phyloP scores from a whole-genome alignment of 2,797 vertebrate genomes.

The Lateolabrax maculatus region DNA sequence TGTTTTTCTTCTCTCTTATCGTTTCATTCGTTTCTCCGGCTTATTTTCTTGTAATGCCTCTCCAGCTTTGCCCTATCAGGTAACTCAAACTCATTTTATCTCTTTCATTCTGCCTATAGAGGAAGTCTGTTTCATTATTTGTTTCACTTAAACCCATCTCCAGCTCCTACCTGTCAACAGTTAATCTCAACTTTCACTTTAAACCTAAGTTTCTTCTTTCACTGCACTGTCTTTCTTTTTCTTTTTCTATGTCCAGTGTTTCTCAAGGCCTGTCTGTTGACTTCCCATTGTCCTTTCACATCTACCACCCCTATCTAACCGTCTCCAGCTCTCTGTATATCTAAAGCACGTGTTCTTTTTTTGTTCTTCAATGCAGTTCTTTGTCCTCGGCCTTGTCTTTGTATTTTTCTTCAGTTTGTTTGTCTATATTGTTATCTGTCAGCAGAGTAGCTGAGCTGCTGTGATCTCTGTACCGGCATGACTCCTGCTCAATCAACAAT shows the following conservation, averaged over 20 bases:
- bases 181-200: conserved; percentile 41
- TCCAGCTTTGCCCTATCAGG: conserved; percentile 11
- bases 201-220: conserved; percentile 26
- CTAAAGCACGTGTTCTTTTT: conserved; percentile 31
- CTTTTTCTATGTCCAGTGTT: conserved; percentile 3
- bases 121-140: conserved; percentile 28
- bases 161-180: conserved; percentile 27
- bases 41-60: conserved; percentile 26
- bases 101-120: neutral
- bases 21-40: conserved; percentile 8
- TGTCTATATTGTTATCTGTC: conserved; percentile 63
- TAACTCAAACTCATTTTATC: conserved; percentile 18
- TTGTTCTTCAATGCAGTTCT: conserved; percentile 20
- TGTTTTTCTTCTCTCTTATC: too few species aligned
- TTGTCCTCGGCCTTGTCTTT: conserved; percentile 43
- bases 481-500: conserved; percentile 70
- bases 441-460: conserved; percentile 45
- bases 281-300: conserved; percentile 37
- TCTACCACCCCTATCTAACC: neutral
- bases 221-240: neutral
- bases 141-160: conserved; percentile 36
- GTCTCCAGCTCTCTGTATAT: conserved; percentile 8
- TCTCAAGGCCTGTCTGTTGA: conserved; percentile 22
- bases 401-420: conserved; percentile 45
- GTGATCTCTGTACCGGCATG: conserved; percentile 64